Evolutionary conservation across 2,113 vertebrate genomes (phyloP).

Genomic region (Porphyrio hochstetteri): DNA sequence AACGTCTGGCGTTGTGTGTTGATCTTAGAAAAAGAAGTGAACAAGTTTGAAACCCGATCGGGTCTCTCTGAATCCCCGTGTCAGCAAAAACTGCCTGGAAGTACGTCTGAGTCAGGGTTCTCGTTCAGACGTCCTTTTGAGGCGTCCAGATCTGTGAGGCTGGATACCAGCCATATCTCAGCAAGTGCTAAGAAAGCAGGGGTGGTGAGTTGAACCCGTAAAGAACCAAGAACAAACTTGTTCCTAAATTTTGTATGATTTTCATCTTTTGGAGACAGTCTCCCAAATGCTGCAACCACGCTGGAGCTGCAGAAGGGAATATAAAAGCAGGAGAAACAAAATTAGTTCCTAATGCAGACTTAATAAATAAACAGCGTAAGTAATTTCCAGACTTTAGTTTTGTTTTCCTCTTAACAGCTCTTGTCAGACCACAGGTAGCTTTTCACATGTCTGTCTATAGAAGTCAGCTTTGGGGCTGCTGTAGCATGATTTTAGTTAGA

Average conservation of each 20-base stretch:
- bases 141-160: not conserved
- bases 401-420: conserved; percentile 13
- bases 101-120: conserved; percentile 23
- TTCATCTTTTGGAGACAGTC: not conserved
- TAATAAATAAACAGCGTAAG: conserved; percentile 32
- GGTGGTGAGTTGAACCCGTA: not conserved
- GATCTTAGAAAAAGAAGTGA: conserved; percentile 33
- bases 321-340: not conserved
- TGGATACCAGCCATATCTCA: not conserved
- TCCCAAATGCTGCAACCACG: not conserved
- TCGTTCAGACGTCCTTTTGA: not conserved
- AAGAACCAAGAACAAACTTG: not conserved
- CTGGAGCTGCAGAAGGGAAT: not conserved
- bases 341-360: conserved; percentile 17
- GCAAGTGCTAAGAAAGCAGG: not conserved
- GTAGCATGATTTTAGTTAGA: not conserved
- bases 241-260: not conserved
- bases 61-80: conserved; percentile 7
- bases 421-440: conserved; percentile 21
- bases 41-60: conserved; percentile 24
- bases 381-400: not conserved
- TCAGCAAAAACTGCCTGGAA: conserved; percentile 52
- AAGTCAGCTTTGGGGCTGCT: not conserved
- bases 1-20: not conserved
- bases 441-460: not conserved